phyloP scores from a whole-genome alignment of 2,113 vertebrate genomes.

The Rhinolophus sinicus region DNA sequence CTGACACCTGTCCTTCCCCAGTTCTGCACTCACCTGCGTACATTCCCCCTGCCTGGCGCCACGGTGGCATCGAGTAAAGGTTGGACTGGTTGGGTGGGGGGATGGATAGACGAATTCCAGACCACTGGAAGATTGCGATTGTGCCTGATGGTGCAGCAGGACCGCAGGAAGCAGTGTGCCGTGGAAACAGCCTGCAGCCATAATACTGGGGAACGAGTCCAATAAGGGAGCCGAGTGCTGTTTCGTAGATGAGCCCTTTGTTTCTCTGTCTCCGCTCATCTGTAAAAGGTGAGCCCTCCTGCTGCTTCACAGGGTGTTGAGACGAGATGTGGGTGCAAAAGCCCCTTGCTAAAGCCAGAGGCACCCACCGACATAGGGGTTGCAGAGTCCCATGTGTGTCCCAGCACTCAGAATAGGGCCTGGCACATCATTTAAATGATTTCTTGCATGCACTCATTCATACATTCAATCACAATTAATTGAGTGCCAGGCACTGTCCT shows the following conservation, averaged over 20 bases:
- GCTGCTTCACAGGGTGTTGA: not conserved
- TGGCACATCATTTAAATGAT: not conserved
- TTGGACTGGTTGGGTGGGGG: not conserved
- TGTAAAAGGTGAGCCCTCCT: not conserved
- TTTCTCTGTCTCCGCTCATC: not conserved
- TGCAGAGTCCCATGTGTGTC: not conserved
- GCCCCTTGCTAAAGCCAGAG: not conserved
- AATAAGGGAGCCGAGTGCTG: not conserved
- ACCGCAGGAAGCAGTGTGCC: not conserved
- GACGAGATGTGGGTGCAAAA: not conserved
- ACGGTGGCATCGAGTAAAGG: not conserved
- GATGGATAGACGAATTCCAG: not conserved
- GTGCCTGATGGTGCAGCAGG: not conserved
- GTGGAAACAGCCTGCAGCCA: not conserved
- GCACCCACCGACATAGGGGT: not conserved
- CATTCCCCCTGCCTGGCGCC: not conserved
- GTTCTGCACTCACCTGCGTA: not conserved
- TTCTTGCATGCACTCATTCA: not conserved
- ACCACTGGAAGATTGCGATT: not conserved
- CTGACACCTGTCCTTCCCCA: not conserved
- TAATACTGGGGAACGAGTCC: not conserved
- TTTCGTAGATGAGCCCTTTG: not conserved
- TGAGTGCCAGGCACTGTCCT: not conserved
- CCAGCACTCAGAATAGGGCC: not conserved
- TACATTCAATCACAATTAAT: not conserved